Evolutionary conservation across 2,113 vertebrate species (phyloP), one percentile per base, ranked within the genome.

Genomic region (Typhlomys cinereus): DNA sequence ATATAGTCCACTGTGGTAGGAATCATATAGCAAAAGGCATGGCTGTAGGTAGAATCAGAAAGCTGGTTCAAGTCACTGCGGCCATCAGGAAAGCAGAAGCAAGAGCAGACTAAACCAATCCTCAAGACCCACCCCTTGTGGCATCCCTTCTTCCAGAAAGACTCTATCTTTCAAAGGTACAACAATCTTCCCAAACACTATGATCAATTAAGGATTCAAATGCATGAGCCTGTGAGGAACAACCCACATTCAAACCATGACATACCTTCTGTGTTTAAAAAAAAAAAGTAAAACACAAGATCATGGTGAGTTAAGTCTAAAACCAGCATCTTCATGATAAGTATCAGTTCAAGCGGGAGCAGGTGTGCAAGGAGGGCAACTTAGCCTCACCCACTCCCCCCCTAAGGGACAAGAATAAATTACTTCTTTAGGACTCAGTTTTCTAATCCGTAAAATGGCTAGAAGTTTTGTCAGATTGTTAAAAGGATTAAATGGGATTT

Each of bases 391-490:
- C 11, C 25, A 69, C 11, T 59, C 80, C 15, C 39, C 20, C 54
- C 23, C 52, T 62, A 27, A 89, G 31, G 15, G 3, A 34, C 39
- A 80, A 2, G 27, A 88, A 57, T 27, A 31, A 78, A 39, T 54
- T 41, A 1, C 50, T 87, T 81, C 29, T 73, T n/a, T 64, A 54
- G 88, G 50, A 90, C 46, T 62, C 70, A 34, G 7, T 87, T 85
- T 94, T 80, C 85, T 71, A 61, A 67, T 67, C 78, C 79, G 36
- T 74, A 61, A 92, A 93, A 81, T 86, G 64, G 79, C 21, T 31
- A 62, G 41, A 88, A 90, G 80, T 78, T 70, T 67, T 50, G 48
- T 46, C 20, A 41, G 2, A 25, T 64, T 78, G 34, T 91, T 80
- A 23, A 1, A 78, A 78, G 15, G 41, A 93, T 92, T 82, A 61